Conservation (phyloP, 2,113 vertebrate genomes). For the Indri indri region DNA sequence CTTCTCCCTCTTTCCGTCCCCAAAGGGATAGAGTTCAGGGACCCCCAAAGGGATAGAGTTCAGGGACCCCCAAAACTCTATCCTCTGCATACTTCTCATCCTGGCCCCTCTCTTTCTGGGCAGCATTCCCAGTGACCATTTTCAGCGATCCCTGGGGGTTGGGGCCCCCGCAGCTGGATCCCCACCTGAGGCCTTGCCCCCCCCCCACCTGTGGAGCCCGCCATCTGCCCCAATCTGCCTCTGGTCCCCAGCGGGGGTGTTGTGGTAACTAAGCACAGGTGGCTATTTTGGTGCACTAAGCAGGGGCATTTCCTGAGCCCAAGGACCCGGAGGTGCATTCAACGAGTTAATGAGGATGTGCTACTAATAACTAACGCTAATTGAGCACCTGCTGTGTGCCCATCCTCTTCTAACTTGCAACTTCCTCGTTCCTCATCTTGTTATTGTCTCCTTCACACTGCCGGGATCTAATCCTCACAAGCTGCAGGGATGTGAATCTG, state of each 20-base stretch:
- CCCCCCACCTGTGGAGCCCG: neutral
- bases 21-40: neutral
- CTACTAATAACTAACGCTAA: slow-evolving; percentile 62
- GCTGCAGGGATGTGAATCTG: neutral
- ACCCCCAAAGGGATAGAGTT: neutral
- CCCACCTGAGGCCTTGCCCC: neutral
- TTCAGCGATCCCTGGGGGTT: neutral
- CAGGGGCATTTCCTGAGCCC: neutral
- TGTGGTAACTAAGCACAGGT: too few species aligned
- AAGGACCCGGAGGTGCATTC: slow-evolving; percentile 31
- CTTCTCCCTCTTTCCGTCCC: neutral
- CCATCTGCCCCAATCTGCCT: neutral
- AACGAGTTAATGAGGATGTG: slow-evolving; percentile 50
- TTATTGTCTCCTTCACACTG: slow-evolving; percentile 40
- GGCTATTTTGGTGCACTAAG: neutral
- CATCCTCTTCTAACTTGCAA: slow-evolving; percentile 45
- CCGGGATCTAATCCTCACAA: slow-evolving; percentile 43
- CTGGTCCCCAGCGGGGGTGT: neutral
- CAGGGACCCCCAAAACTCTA: neutral
- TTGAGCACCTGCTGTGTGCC: slow-evolving; percentile 64
- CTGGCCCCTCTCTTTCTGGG: neutral
- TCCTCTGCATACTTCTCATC: neutral
- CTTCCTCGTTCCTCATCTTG: slow-evolving; percentile 53
- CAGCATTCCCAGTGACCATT: neutral
- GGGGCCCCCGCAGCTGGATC: neutral